Percentiles rank a stretch among this genome's conserved stretches.
These are phyloP conservation scores for Thalassarche chlororhynchos DNA, from an alignment of 2,113 vertebrate genomes.

Conservation along the genomic window DNA sequence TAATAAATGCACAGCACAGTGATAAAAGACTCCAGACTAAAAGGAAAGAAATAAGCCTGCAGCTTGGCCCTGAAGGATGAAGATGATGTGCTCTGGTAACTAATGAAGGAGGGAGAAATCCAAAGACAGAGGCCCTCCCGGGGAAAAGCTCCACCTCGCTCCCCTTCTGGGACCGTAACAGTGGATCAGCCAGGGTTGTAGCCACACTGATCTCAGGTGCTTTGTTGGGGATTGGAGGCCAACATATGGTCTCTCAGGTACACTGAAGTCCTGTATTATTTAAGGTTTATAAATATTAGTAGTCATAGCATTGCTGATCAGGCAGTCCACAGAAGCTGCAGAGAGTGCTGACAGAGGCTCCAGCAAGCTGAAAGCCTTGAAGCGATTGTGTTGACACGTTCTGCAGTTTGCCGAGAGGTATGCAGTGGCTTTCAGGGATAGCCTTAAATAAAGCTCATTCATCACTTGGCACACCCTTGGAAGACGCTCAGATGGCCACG, in stretches of 20 bases:
- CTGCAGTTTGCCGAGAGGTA: background rate
- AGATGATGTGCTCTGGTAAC: conserved; percentile 38
- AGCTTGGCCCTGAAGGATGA: conserved; percentile 32
- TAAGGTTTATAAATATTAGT: conserved; percentile 64
- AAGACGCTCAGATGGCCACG: background rate
- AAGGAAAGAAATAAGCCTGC: background rate
- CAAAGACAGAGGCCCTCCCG: background rate
- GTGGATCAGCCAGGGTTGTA: background rate
- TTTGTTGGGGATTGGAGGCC: background rate
- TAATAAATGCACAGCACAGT: background rate
- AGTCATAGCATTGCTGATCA: background rate
- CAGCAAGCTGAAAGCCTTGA: background rate
- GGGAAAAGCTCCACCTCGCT: background rate
- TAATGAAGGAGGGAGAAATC: conserved; percentile 39
- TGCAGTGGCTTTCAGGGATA: background rate
- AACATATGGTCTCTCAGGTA: conserved; percentile 51
- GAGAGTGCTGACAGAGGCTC: background rate
- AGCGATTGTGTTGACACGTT: background rate
- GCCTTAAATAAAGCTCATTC: background rate
- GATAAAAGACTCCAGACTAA: background rate
- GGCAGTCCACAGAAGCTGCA: background rate
- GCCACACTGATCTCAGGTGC: conserved; percentile 15
- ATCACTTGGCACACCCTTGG: background rate
- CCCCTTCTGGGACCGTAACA: background rate
- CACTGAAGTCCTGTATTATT: conserved; percentile 1